These are phyloP conservation scores for Pseudomyrmex sp. DNA, from an alignment of 1,140 invertebrate genomes.

Conservation along the genomic window DNA sequence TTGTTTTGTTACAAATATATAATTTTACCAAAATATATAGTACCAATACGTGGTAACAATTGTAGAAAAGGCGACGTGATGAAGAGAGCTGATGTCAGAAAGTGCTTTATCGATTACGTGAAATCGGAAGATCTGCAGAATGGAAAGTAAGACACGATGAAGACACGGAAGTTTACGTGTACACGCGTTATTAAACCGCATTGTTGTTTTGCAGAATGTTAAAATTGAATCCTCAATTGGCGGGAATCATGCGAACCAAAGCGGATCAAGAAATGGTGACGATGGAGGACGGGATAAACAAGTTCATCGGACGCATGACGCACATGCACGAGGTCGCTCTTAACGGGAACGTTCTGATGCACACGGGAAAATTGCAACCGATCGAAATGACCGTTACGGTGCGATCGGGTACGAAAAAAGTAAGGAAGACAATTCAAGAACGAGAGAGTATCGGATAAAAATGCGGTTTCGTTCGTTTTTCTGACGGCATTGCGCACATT, in stretches of 20 bases:
- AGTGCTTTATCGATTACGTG: slow-evolving; percentile 92
- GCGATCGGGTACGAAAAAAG: slow-evolving; percentile 96
- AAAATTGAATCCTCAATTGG: slow-evolving; percentile 85
- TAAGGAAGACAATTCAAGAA: slow-evolving; percentile 74
- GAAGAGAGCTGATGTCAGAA: slow-evolving; percentile 88
- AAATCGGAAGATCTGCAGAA: slow-evolving; percentile 89
- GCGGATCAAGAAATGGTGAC: slow-evolving; percentile 84
- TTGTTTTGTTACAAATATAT: too few species aligned
- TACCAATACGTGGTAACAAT: slow-evolving; percentile 73
- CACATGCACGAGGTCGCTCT: slow-evolving; percentile 90
- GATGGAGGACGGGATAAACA: slow-evolving; percentile 91
- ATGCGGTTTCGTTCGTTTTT: not conserved
- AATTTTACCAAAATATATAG: too few species aligned
- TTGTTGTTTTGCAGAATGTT: slow-evolving; percentile 83
- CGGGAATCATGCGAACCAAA: slow-evolving; percentile 81
- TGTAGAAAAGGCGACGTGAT: slow-evolving; percentile 92
- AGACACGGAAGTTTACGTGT: not conserved
- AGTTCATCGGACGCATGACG: slow-evolving; percentile 91
- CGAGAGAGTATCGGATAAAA: not conserved
- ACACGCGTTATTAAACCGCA: not conserved
- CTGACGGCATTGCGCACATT: not conserved
- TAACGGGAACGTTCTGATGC: slow-evolving; percentile 86
- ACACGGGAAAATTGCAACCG: slow-evolving; percentile 91
- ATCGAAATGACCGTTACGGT: slow-evolving; percentile 92
- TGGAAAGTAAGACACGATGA: slow-evolving; percentile 77